A percentile compares a stretch with the other conserved stretches of the same genome.
These are phyloP conservation scores for Hippopotamyrus pictus DNA, from an alignment of 2,797 vertebrate species.

Conservation along the genomic window DNA sequence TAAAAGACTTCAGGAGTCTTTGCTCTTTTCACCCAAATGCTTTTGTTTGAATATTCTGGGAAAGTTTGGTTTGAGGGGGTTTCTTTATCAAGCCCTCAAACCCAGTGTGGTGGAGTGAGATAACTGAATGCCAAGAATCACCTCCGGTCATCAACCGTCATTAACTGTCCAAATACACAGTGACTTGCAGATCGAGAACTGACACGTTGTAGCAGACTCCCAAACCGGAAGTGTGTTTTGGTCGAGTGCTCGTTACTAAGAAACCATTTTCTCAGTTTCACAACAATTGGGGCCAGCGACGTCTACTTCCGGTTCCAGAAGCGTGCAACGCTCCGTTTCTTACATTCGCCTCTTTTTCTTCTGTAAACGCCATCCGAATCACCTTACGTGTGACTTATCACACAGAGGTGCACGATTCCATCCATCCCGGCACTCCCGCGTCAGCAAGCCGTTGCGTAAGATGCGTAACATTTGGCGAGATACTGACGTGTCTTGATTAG, in stretches of 20 bases:
- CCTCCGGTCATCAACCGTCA: background rate
- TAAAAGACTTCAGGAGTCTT: background rate
- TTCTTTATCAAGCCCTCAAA: background rate
- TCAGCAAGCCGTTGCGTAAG: background rate
- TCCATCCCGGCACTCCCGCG: background rate
- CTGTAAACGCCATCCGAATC: background rate
- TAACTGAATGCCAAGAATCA: background rate
- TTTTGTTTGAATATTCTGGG: background rate
- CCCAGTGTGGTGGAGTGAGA: background rate
- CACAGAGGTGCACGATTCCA: background rate
- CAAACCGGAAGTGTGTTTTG: background rate
- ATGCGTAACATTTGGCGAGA: background rate
- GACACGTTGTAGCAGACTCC: background rate
- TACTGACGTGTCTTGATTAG: background rate
- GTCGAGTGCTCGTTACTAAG: background rate
- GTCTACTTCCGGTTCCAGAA: background rate
- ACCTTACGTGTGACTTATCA: background rate
- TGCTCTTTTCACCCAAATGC: background rate
- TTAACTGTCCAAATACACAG: background rate
- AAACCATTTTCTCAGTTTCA: background rate
- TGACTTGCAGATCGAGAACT: background rate
- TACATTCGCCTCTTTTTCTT: background rate
- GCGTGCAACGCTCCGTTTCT: background rate
- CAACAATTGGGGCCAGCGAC: background rate
- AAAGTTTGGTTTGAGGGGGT: background rate